phyloP scores from a whole-genome alignment of 2,888 invertebrate genomes.

The Seladonia tumulorum region DNA sequence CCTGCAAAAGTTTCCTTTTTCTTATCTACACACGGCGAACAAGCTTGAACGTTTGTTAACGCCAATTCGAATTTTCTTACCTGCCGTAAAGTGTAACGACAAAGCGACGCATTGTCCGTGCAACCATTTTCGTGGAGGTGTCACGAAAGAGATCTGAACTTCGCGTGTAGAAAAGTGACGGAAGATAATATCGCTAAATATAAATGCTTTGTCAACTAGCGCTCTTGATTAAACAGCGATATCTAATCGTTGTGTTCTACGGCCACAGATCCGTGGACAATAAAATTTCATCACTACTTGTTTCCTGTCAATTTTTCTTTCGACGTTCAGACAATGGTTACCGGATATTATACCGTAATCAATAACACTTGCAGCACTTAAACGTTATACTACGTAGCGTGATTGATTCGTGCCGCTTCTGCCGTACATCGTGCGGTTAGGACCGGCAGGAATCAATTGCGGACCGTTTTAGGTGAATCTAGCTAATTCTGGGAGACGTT shows the following conservation, averaged over 20 bases:
- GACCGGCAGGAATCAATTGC: not conserved
- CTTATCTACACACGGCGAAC: not conserved
- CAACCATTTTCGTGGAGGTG: not conserved
- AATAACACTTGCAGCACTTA: not conserved
- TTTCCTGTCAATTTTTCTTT: slow-evolving; percentile 18
- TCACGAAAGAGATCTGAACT: not conserved
- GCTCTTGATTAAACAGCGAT: slow-evolving; percentile 55
- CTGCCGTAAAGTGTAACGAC: not conserved
- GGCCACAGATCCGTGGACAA: slow-evolving; percentile 33
- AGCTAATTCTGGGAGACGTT: not conserved
- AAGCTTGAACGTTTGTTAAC: not conserved
- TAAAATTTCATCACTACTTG: slow-evolving; percentile 13
- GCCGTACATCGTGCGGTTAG: not conserved
- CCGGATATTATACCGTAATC: not conserved
- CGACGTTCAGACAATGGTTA: not conserved
- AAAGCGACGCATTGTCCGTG: not conserved
- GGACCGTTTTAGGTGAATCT: not conserved
- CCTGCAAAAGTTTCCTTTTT: not conserved
- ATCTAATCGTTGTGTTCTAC: slow-evolving; percentile 59
- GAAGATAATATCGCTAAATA: slow-evolving; percentile 52
- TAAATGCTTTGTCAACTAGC: slow-evolving; percentile 46
- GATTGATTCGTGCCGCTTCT: not conserved
- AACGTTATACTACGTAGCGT: not conserved
- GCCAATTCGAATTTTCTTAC: not conserved
- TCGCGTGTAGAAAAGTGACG: slow-evolving; percentile 18